Percentiles rank a stretch among this genome's conserved stretches.
Conservation (phyloP, 2,113 vertebrate genomes). For the Glaucomys volans region DNA sequence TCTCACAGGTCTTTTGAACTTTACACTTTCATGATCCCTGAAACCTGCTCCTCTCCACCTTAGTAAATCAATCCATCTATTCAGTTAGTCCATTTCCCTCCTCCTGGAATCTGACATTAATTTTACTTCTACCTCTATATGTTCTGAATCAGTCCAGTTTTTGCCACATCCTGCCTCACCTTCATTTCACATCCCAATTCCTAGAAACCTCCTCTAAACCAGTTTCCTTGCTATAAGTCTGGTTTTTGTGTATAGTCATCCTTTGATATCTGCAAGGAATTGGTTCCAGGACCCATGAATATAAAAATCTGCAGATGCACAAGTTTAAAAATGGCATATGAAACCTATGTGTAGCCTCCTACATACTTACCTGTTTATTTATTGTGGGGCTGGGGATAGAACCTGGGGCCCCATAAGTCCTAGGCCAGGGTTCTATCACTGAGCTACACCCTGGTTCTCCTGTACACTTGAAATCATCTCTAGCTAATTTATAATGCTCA, state of each 20-base stretch:
- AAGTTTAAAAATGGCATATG: not conserved
- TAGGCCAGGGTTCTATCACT: not conserved
- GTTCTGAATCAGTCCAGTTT: not conserved
- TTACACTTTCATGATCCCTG: not conserved
- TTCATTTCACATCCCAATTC: not conserved
- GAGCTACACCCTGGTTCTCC: not conserved
- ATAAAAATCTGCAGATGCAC: not conserved
- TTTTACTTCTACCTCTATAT: not conserved
- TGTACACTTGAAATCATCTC: not conserved
- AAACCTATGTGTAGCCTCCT: too few species aligned
- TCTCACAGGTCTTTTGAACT: not conserved
- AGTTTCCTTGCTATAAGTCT: fast-evolving
- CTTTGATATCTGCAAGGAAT: not conserved
- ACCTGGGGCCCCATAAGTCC: not conserved
- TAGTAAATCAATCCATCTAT: not conserved
- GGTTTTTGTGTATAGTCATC: not conserved
- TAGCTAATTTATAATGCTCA: not conserved
- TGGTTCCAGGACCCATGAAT: not conserved
- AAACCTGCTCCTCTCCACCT: not conserved
- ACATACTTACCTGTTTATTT: not conserved
- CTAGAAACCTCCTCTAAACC: not conserved
- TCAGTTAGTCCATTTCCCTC: not conserved
- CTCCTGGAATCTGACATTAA: not conserved
- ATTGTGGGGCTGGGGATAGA: not conserved
- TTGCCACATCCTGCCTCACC: not conserved